Evolutionary conservation across 2,888 invertebrate genomes (phyloP), one percentile per base, ranked within the genome.

Genomic region (Chalcis sispes): DNA sequence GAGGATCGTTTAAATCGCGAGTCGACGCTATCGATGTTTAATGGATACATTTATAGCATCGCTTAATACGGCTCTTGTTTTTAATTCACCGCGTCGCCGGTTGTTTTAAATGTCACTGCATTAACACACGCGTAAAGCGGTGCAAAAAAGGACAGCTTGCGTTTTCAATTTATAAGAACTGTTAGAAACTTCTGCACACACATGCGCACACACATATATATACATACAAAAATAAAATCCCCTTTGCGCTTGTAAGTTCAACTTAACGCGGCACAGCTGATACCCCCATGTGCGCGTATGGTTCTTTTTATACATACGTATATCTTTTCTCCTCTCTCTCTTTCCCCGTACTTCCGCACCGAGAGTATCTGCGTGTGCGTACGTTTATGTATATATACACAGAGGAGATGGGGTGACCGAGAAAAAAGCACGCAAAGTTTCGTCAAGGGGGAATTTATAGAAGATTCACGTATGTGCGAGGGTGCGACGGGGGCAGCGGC

Each of bases 231-330:
- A 70, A 70, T 70, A 70, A 70, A 72, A 74, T 56, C 56, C 58
- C 71, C 27, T n/a, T 25, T 23, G 27, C 48, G 10, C 5, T 7
- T 36, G 36, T 36, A 36, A 7, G n/a, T n/a, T n/a, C n/a, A n/a
- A n/a, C 10, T 36, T 36, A 36, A 36, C 10, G 10, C 36, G n/a
- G n/a, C n/a, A 85, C 87, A 87, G 87, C 87, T 87, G 87, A 87
- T 87, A 83, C 85, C 83, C 84, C 83, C 85, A 85, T 84, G 83
- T 80, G 74, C 58, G 23, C n/a, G 8, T n/a, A n/a, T n/a, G n/a
- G n/a, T n/a, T n/a, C n/a, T n/a, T 27, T 15, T 27, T 18, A 40
- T 25, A 40, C 36, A 50, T 81, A 78, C 46, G 40, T n/a, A 58
- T 54, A 52, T 52, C 2, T 40, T 42, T 29, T n/a, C 32, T 32